Conservation (phyloP, 2,797 vertebrate species). For the Buceros bicornis region DNA sequence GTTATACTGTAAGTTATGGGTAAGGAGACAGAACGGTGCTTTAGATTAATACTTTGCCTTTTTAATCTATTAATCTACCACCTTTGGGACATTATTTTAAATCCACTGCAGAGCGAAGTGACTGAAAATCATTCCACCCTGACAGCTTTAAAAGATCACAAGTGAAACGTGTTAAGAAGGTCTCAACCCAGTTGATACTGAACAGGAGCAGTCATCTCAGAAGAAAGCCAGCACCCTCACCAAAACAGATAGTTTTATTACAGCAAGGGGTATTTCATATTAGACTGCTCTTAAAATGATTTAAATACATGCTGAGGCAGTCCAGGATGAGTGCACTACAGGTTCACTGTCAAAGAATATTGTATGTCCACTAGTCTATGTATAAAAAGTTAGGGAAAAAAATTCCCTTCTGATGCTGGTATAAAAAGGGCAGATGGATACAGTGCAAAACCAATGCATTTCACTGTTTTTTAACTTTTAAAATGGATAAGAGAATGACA, state of each 20-base stretch:
- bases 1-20: constrained; percentile 40
- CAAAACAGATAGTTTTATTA: neutral
- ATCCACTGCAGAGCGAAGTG: constrained; percentile 69
- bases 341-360: neutral
- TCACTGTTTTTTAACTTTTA: neutral
- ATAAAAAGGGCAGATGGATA: neutral
- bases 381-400: neutral
- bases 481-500: neutral
- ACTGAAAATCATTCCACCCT: constrained; percentile 79
- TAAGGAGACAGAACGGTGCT: constrained; percentile 57
- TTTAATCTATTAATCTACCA: constrained; percentile 77
- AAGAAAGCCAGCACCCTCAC: neutral
- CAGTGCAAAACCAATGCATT: neutral
- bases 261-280: neutral
- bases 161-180: constrained; percentile 63
- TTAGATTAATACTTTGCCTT: constrained; percentile 75
- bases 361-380: neutral
- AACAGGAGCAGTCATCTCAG: constrained; percentile 9
- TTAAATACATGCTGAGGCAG: neutral
- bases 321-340: neutral
- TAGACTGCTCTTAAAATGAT: neutral
- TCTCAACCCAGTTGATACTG: constrained; percentile 36
- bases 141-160: constrained; percentile 79
- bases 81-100: constrained; percentile 75
- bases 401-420: neutral